phyloP scores from a whole-genome alignment of 1,140 invertebrate species.

The Grapholita molesta region DNA sequence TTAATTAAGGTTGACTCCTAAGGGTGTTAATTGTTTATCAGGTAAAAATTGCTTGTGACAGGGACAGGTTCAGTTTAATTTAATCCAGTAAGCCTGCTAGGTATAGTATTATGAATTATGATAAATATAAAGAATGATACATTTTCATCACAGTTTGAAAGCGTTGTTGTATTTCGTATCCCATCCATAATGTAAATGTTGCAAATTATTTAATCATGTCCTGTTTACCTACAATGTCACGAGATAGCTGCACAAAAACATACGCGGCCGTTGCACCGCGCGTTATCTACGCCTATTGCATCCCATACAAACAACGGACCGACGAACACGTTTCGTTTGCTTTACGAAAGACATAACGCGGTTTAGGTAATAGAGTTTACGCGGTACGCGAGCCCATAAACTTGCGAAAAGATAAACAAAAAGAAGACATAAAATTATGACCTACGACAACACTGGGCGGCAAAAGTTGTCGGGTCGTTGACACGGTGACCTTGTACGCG shows the following conservation, averaged over 20 bases:
- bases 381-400: slow-evolving; percentile 64
- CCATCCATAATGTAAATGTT: background rate
- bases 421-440: slow-evolving; percentile 78
- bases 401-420: slow-evolving; percentile 77
- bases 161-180: background rate
- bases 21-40: background rate
- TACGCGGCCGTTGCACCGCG: slow-evolving; percentile 28
- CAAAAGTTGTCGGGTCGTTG: slow-evolving; percentile 75
- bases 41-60: background rate
- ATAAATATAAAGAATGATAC: too few species aligned
- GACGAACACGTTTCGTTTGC: background rate
- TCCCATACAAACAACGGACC: background rate
- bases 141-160: too few species aligned
- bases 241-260: slow-evolving; percentile 9
- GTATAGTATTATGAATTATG: too few species aligned
- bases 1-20: background rate
- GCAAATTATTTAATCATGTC: background rate
- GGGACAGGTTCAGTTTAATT: too few species aligned
- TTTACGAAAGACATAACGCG: slow-evolving; percentile 16
- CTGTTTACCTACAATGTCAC: slow-evolving; percentile 10
- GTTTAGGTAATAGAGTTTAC: slow-evolving; percentile 48
- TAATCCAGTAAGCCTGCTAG: too few species aligned
- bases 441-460: slow-evolving; percentile 76
- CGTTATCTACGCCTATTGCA: slow-evolving; percentile 21
- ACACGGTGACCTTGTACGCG: slow-evolving; percentile 68